Evolutionary conservation across 2,113 vertebrate species (phyloP), one percentile per base, ranked within the genome.

Genomic region (Castor canadensis): DNA sequence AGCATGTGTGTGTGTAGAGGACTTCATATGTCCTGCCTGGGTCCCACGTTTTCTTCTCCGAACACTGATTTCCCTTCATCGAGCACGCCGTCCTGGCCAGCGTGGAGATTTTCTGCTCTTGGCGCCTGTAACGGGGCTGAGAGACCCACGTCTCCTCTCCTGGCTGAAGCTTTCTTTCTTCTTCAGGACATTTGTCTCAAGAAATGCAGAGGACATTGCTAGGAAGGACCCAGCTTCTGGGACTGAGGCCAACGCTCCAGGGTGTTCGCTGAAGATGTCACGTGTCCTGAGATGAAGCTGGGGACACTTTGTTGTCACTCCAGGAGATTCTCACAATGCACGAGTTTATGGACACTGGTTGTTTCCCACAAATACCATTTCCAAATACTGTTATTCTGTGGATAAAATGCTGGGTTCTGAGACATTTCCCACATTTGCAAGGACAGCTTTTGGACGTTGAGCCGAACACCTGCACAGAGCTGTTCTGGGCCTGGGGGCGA

Each of bases 391-490:
- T 30, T 67, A 22, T 81, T 67, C 85, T 54, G 47, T n/a, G 35
- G 62, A 5, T n/a, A 47, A 40, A 30, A 32, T 17, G 54, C 80
- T n/a, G 12, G 60, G 11, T 43, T 5, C 75, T 28, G 58, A 19
- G 20, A 30, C 38, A 54, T 30, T 38, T 16, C 45, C 43, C 6
- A 4, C 8, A 32, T 26, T 76, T 56, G 30, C 32, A 7, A 79
- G 43, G 67, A 30, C 6, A 8, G 80, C 35, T 38, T 40, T 64
- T 22, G 58, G 9, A 9, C 75, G 40, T n/a, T n/a, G 62, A 73
- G 45, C 15, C 40, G 2, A 58, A 58, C 24, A 1, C 6, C 7
- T 16, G 8, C 1, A 0, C 73, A 19, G 38, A 0, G 6, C 64
- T 4, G 58, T 17, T 82, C 40, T n/a, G 0, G 26, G 66, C 30